These are phyloP conservation scores for Sclerurus mexicanus DNA, from an alignment of 2,113 vertebrate genomes.

Conservation along the genomic window DNA sequence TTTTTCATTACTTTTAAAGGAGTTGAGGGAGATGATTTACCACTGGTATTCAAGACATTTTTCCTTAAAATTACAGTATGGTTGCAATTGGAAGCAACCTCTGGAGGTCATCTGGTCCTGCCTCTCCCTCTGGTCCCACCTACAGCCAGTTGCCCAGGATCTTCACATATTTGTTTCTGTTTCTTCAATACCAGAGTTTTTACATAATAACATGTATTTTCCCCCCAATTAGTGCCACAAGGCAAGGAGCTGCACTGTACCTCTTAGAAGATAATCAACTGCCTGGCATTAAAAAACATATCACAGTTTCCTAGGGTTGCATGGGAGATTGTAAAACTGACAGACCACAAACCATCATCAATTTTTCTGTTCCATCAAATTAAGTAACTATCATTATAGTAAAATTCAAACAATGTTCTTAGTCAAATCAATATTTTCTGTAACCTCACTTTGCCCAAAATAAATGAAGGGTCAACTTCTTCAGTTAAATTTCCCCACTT, in stretches of 20 bases:
- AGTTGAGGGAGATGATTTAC: accelerated
- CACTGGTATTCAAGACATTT: neutral
- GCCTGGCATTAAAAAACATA: neutral
- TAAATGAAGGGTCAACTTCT: neutral
- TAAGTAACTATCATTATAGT: neutral
- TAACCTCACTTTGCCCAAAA: neutral
- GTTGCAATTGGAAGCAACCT: neutral
- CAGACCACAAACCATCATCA: neutral
- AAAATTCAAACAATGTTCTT: neutral
- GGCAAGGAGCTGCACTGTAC: neutral
- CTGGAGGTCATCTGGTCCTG: neutral
- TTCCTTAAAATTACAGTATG: neutral
- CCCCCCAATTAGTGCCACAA: neutral
- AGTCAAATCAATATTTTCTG: neutral
- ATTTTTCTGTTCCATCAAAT: neutral
- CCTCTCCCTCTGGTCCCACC: neutral
- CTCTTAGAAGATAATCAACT: neutral
- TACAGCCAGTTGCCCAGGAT: neutral
- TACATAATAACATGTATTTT: neutral
- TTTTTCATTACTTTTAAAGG: neutral
- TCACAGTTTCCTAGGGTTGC: neutral
- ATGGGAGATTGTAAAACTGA: neutral
- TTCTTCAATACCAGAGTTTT: neutral
- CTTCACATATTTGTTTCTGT: neutral
- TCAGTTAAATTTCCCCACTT: neutral